A percentile compares a stretch with the other conserved stretches of the same genome.
Evolutionary conservation across 1,140 invertebrate species (phyloP).

Genomic region (Bombus sibiricus): DNA sequence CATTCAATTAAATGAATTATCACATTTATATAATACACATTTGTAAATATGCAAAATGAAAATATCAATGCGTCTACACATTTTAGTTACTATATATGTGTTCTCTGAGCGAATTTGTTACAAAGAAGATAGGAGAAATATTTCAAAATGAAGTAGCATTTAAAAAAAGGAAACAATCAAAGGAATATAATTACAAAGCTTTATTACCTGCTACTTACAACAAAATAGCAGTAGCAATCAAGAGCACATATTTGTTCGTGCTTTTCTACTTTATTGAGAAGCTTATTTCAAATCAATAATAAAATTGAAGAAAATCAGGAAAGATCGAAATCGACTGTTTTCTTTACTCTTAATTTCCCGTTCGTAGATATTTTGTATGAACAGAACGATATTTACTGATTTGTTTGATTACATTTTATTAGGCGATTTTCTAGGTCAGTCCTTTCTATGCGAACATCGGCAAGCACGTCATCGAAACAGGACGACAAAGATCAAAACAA

Average conservation of each 20-base stretch:
- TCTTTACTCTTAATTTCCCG: not conserved
- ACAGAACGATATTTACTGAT: not conserved
- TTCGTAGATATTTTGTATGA: not conserved
- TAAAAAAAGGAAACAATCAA: not conserved
- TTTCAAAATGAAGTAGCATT: too few species aligned
- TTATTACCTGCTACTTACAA: not conserved
- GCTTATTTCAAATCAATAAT: not conserved
- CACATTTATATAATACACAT: too few species aligned
- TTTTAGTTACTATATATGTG: too few species aligned
- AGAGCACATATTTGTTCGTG: not conserved
- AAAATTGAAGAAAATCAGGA: not conserved
- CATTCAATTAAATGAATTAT: too few species aligned
- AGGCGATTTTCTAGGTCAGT: not conserved
- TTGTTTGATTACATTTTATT: conserved; percentile 8
- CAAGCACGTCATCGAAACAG: not conserved
- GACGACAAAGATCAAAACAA: not conserved
- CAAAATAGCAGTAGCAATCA: not conserved
- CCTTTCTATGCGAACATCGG: not conserved
- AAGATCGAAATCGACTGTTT: not conserved
- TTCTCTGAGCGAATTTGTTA: not conserved
- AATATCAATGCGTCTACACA: too few species aligned
- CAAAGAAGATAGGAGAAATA: too few species aligned
- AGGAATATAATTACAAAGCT: not conserved
- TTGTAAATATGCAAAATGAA: too few species aligned
- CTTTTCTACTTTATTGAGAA: not conserved